Percentiles rank a stretch among this genome's conserved stretches.
phyloP scores from a whole-genome alignment of 1,140 invertebrate genomes.

The Meloidogyne exigua region DNA sequence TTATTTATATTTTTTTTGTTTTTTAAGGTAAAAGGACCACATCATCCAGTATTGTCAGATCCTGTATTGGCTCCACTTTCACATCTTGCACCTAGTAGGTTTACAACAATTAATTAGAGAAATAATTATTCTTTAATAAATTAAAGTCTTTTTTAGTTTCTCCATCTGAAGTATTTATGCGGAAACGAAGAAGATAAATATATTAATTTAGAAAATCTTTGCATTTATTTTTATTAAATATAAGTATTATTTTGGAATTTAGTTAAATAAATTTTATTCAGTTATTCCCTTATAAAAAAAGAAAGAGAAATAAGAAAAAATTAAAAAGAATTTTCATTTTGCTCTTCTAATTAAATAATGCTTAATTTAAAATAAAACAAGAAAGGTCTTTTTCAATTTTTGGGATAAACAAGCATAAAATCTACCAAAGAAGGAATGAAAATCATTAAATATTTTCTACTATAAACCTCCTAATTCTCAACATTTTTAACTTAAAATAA shows the following conservation, averaged over 20 bases:
- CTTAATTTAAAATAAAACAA: too few species aligned
- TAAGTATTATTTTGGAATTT: background rate
- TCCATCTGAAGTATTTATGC: background rate
- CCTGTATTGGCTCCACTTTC: slow-evolving; percentile 4
- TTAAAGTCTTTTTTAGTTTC: background rate
- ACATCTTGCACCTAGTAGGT: background rate
- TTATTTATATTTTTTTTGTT: background rate
- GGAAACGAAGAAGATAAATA: background rate
- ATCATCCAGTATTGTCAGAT: background rate
- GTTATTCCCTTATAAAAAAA: too few species aligned
- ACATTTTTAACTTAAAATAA: too few species aligned
- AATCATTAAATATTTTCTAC: too few species aligned
- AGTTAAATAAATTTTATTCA: background rate
- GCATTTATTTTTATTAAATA: background rate
- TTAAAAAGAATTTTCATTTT: too few species aligned
- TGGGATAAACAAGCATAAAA: too few species aligned
- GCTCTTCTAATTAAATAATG: too few species aligned
- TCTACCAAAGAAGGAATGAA: too few species aligned
- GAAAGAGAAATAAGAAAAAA: too few species aligned
- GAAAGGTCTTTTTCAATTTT: too few species aligned
- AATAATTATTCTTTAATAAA: background rate
- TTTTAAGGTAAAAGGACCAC: background rate
- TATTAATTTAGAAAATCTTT: background rate
- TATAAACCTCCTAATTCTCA: too few species aligned
- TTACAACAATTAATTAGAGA: background rate